phyloP scores from a whole-genome alignment of 2,888 invertebrate genomes.

The Apomyelois bistriatella region DNA sequence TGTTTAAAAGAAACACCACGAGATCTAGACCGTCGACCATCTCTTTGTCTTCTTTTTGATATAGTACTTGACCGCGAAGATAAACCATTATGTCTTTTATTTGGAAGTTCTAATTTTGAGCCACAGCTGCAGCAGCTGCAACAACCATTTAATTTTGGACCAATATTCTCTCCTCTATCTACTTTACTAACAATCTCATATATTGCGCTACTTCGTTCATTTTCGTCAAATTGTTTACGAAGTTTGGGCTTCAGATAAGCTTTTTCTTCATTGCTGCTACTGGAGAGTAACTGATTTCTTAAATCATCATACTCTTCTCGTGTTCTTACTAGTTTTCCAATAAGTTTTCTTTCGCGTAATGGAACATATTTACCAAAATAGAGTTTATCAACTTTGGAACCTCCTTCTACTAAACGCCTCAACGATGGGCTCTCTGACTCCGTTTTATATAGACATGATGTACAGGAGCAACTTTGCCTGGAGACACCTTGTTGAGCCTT shows the following conservation, averaged over 20 bases:
- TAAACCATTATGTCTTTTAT: slow-evolving; percentile 17
- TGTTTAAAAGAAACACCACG: slow-evolving; percentile 36
- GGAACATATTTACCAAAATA: slow-evolving; percentile 45
- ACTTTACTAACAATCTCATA: slow-evolving; percentile 39
- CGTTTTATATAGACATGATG: slow-evolving; percentile 39
- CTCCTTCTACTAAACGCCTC: slow-evolving; percentile 29
- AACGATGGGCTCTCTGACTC: slow-evolving; percentile 38
- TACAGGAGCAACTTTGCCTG: slow-evolving; percentile 36
- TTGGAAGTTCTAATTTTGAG: slow-evolving; percentile 24
- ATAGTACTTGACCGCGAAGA: slow-evolving; percentile 28
- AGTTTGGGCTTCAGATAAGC: slow-evolving; percentile 27
- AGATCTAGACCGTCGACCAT: slow-evolving; percentile 24
- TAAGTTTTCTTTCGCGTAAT: slow-evolving; percentile 43
- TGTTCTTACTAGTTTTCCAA: slow-evolving; percentile 47
- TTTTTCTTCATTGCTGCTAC: slow-evolving; percentile 34
- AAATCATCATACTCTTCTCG: slow-evolving; percentile 51
- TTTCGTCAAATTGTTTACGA: slow-evolving; percentile 19
- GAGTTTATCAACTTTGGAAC: slow-evolving; percentile 42
- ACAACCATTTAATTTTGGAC: slow-evolving; percentile 36
- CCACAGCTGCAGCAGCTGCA: slow-evolving; percentile 51
- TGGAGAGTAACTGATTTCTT: slow-evolving; percentile 40
- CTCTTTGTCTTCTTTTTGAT: slow-evolving; percentile 24
- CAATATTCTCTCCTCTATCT: slow-evolving; percentile 37
- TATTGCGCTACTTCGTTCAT: slow-evolving; percentile 33
- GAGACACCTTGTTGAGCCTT: slow-evolving; percentile 27